A percentile compares a stretch with the other conserved stretches of the same genome.
Evolutionary conservation across 2,797 vertebrate species (phyloP).

Genomic region (Anguilla pacifica): DNA sequence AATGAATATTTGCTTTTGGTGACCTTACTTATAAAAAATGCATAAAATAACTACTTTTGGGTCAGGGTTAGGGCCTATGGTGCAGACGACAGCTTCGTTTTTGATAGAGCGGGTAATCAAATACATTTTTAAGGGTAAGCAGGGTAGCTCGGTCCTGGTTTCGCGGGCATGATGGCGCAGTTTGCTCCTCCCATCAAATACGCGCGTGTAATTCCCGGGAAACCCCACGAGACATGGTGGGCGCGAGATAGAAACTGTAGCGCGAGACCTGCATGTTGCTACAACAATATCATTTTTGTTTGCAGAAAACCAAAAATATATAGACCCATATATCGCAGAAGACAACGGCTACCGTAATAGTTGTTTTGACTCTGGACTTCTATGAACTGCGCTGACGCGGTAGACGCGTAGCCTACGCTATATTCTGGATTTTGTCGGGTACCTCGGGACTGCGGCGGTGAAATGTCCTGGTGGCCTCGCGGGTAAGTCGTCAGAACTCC

Average conservation of each 20-base stretch:
- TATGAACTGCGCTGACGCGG: not conserved
- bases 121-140: too few species aligned
- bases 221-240: constrained; percentile 25
- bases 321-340: not conserved
- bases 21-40: too few species aligned
- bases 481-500: constrained; percentile 31
- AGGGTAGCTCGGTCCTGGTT: not conserved
- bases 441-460: not conserved
- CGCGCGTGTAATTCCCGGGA: constrained; percentile 36
- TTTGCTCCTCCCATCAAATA: constrained; percentile 22
- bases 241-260: constrained; percentile 37
- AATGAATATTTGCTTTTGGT: too few species aligned
- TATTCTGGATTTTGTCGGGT: constrained; percentile 22
- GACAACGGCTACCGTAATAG: not conserved
- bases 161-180: not conserved
- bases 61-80: too few species aligned
- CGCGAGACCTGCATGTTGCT: not conserved
- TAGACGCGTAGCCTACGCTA: not conserved
- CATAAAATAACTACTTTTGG: too few species aligned
- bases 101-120: too few species aligned
- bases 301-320: not conserved
- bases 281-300: not conserved
- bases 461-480: constrained; percentile 40
- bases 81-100: too few species aligned
- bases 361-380: constrained; percentile 9